Base-by-base conservation (phyloP, 2,797 vertebrate genomes). In the Phrynocephalus guinanensis region DNA sequence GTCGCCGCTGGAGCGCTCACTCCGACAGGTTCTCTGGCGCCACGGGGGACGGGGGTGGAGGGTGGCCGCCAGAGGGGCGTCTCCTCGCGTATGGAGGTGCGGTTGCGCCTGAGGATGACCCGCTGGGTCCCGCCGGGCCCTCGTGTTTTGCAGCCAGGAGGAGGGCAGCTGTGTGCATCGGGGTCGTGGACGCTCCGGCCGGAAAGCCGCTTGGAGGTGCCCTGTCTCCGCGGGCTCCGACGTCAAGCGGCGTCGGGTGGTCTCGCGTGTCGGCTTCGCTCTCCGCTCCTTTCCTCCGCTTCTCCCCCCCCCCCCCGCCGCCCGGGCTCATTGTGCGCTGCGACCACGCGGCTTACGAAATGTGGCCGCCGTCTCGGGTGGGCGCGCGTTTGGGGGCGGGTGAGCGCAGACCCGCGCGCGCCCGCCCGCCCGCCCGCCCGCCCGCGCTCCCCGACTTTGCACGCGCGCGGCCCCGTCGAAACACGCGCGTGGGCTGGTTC, bases 11-110 rank as follows among this genome's bases (percentile, higher is more conserved):
- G 52, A 10, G 44, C 6, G 28, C 33, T 66, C 87, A 33, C 82
- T 79, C 82, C 82, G 63, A 79, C 87, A 84, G 87, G 87, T 88
- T 30, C n/a, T 63, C 79, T 44, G 44, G 67, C 33, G 68, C 26
- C 24, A 16, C 33, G 20, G 72, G 2, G 5, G 20, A 26, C 38
- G 81, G 28, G 71, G 48, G 13, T 6, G 33, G 75, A 33, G 24
- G 22, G 18, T 1, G 52, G 66, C 38, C 8, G 4, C 10, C 28
- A 60, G n/a, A 1, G 73, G 9, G 26, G 7, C 4, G 67, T 26
- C 30, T 11, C 80, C 11, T 15, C 7, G 13, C 13, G 2, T 15
- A 0, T 20, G 60, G 60, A 20, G 18, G 60, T 63, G 60, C 60
- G 22, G 3, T 44, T 63, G 60, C 5, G 60, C 20, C 15, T 6